Percentiles rank a stretch among this genome's conserved stretches.
These are phyloP conservation scores for Parascotia fuliginaria DNA, from an alignment of 2,888 invertebrate genomes.

Conservation along the genomic window DNA sequence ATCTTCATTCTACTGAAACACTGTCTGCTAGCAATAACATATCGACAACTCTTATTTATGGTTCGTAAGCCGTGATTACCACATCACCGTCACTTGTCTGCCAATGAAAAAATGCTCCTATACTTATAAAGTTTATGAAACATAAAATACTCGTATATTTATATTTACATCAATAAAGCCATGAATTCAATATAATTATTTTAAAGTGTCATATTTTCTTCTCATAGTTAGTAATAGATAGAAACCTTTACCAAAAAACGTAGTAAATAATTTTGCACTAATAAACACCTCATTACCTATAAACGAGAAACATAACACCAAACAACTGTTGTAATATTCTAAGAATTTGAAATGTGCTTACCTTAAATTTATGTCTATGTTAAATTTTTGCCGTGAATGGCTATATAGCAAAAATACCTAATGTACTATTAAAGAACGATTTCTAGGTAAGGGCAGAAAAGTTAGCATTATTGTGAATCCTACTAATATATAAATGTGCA, in stretches of 20 bases:
- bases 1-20: too few relatives aligned
- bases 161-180: too few relatives aligned
- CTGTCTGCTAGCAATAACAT: too few relatives aligned
- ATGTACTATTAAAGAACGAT: constrained; percentile 18
- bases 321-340: constrained; percentile 72
- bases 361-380: constrained; percentile 54
- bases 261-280: constrained; percentile 30
- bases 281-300: constrained; percentile 50
- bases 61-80: too few relatives aligned
- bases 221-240: constrained; percentile 1
- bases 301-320: constrained; percentile 71
- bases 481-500: too few relatives aligned
- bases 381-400: constrained; percentile 37
- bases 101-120: too few relatives aligned
- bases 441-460: constrained; percentile 16
- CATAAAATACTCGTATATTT: too few relatives aligned
- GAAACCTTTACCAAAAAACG: constrained; percentile 8
- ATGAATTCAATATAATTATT: not conserved
- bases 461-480: not conserved
- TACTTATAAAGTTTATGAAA: too few relatives aligned
- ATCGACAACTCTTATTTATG: too few relatives aligned
- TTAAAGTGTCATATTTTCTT: not conserved
- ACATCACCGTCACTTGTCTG: too few relatives aligned
- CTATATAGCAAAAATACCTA: constrained; percentile 37
- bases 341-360: constrained; percentile 70